These are phyloP conservation scores for Atherinosoma microstoma DNA, from an alignment of 2,797 vertebrate genomes.

Conservation along the genomic window DNA sequence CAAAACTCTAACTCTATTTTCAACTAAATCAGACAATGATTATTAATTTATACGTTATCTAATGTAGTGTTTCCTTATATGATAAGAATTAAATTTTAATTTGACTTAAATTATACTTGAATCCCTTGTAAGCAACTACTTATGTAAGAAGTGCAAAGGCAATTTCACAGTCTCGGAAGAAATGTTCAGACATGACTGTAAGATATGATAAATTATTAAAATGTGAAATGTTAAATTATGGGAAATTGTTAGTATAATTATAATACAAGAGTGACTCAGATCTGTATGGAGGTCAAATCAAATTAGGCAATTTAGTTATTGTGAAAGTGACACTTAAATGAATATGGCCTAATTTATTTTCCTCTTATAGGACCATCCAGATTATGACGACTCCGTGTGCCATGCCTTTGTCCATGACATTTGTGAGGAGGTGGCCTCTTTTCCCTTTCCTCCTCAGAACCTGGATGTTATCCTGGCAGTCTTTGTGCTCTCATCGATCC, in stretches of 20 bases:
- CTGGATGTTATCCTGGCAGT: conserved; percentile 90
- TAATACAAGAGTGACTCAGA: background rate
- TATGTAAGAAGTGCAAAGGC: background rate
- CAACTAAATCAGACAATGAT: background rate
- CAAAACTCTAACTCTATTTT: background rate
- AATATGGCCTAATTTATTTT: conserved; percentile 24
- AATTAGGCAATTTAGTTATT: background rate
- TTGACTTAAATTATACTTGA: background rate
- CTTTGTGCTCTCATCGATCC: conserved; percentile 94
- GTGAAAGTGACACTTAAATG: conserved; percentile 5
- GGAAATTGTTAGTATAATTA: background rate
- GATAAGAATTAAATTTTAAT: background rate
- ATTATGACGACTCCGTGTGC: conserved; percentile 85
- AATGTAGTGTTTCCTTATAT: background rate
- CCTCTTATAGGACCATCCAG: conserved; percentile 83
- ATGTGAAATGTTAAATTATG: background rate
- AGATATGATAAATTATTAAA: conserved; percentile 1
- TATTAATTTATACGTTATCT: background rate
- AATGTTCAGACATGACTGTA: background rate
- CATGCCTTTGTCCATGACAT: conserved; percentile 91
- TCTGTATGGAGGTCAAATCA: background rate
- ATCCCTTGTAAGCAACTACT: background rate
- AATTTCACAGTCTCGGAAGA: background rate
- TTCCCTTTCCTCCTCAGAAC: conserved; percentile 90
- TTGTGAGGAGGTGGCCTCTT: conserved; percentile 83